Conservation (phyloP, 2,888 invertebrate species). For the Phlogophora meticulosa region DNA sequence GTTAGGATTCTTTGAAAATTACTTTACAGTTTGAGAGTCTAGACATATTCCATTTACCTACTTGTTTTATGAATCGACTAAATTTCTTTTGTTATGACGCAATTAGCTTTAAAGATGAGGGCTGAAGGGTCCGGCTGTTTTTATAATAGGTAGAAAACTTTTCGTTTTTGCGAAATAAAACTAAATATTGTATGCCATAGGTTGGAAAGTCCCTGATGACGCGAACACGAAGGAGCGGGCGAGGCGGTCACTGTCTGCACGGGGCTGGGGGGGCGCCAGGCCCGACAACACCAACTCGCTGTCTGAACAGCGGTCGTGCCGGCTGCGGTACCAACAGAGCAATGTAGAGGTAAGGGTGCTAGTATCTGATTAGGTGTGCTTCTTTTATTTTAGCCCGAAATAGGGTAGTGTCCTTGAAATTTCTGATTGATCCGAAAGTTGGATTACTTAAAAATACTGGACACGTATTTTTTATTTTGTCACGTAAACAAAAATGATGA, state of each 20-base stretch:
- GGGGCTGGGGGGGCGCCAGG: slow-evolving; percentile 90
- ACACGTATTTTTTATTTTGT: no score
- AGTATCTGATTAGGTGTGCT: background rate
- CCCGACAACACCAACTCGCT: slow-evolving; percentile 93
- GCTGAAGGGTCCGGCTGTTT: background rate
- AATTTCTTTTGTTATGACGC: background rate
- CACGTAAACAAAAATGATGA: no score
- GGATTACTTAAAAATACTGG: no score
- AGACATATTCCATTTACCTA: background rate
- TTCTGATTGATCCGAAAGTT: no score
- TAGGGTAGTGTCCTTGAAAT: no score
- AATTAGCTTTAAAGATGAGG: background rate
- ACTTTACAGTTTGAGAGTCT: background rate
- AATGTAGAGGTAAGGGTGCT: slow-evolving; percentile 93
- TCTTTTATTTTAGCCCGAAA: background rate
- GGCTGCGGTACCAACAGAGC: slow-evolving; percentile 97
- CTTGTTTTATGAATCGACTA: slow-evolving; percentile 18
- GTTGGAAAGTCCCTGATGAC: slow-evolving; percentile 97
- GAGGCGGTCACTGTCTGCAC: slow-evolving; percentile 91
- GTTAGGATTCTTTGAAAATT: slow-evolving; percentile 3
- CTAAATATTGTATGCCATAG: slow-evolving; percentile 74
- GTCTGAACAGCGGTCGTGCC: slow-evolving; percentile 93
- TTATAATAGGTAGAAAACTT: background rate
- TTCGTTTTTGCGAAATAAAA: background rate
- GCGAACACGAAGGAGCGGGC: slow-evolving; percentile 90